Evolutionary conservation across 2,113 vertebrate species (phyloP), one percentile per base, ranked within the genome.

Genomic region (Macroglossus sobrinus): DNA sequence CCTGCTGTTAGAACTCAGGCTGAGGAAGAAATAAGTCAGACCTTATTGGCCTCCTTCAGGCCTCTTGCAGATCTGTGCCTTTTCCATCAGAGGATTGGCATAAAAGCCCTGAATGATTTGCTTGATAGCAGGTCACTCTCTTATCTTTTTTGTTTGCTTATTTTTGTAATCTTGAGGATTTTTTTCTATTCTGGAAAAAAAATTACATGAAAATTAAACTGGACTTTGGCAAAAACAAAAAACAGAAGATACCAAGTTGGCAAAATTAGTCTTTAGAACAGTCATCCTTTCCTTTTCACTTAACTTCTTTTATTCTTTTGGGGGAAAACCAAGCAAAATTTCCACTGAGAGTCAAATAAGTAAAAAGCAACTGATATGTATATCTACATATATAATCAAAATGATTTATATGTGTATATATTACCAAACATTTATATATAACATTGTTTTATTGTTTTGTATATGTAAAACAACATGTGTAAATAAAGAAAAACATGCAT

Each of bases 121-220:
- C 38, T 93, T 64, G 61, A 38, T 47, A 76, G 30, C 7, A 47
- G 12, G 13, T 69, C n/a, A 72, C 40, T 93, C 43, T 11, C 19
- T 81, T 81, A n/a, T 64, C 30, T 53, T 72, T 38, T 89, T 68
- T 69, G 19, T 47, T 64, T 68, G 53, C 15, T 91, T 96, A 21
- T 33, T 74, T 89, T 92, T 92, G 7, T 76, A 79, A 43, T 90
- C 63, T 74, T 15, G 43, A 82, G 47, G 63, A 40, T 18, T n/a
- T 68, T 72, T 89, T 80, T 53, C 79, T 82, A 78, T 86, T 75
- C 61, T 50, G 8, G 4, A 50, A 38, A 96, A 94, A 82, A 68
- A 35, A 89, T 87, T 90, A 47, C 22, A 43, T 74, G 53, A 84
- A 94, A 95, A 82, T 89, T 95, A 85, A 92, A 59, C 18, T 80